Evolutionary conservation across 1,140 invertebrate species (phyloP).

Genomic region (Delia radicum): DNA sequence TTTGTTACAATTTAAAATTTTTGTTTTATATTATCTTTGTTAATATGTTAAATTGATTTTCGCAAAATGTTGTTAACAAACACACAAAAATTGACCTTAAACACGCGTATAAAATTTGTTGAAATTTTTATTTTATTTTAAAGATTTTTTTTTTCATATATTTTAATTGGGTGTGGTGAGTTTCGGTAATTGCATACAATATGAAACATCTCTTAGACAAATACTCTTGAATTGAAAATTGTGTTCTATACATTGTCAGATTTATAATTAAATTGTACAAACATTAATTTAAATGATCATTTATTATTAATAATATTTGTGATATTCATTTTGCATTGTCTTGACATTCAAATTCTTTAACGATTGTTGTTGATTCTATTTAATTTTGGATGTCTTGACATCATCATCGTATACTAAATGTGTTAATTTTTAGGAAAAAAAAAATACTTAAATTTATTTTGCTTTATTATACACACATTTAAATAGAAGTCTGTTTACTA

Average conservation of each 20-base stretch:
- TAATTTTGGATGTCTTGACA: neutral
- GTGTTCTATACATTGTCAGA: neutral
- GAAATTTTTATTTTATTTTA: neutral
- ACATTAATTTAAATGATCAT: too few relatives aligned
- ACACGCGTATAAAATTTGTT: neutral
- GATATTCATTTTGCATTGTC: constrained; percentile 3
- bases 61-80: too few relatives aligned
- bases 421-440: neutral
- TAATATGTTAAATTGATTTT: too few relatives aligned
- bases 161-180: neutral
- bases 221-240: neutral
- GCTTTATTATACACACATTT: too few relatives aligned
- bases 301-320: neutral
- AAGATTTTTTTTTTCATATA: neutral
- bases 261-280: neutral
- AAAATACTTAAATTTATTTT: neutral
- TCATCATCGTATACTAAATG: neutral
- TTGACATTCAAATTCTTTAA: constrained; percentile 3
- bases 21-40: neutral
- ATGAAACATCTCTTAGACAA: neutral
- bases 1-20: neutral
- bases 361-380: neutral
- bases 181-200: neutral
- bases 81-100: constrained; percentile 5
- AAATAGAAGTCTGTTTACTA: too few relatives aligned